Percentiles rank a stretch among this genome's conserved stretches.
These are phyloP conservation scores for Neosilurus mollespiculum DNA, from an alignment of 2,797 vertebrate genomes.

Conservation along the genomic window DNA sequence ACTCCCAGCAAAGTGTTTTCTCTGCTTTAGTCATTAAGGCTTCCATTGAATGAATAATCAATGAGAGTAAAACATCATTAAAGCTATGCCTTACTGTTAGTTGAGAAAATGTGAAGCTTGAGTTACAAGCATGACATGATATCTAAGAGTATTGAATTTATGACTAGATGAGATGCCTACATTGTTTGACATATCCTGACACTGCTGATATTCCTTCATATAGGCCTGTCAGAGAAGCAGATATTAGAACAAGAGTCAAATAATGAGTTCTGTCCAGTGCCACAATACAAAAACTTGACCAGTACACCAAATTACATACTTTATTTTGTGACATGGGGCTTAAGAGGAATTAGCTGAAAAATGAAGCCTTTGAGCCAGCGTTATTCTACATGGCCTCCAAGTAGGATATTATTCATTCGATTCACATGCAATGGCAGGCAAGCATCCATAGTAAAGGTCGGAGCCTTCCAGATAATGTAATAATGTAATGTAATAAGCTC, in stretches of 20 bases:
- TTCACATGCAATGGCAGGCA: constrained; percentile 29
- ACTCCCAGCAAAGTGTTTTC: background rate
- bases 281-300: background rate
- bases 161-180: background rate
- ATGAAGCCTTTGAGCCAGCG: background rate
- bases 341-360: background rate
- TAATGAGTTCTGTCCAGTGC: background rate
- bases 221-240: background rate
- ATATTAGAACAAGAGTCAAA: background rate
- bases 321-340: background rate
- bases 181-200: background rate
- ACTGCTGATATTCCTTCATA: background rate
- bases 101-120: background rate
- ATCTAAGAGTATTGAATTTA: background rate
- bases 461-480: constrained; percentile 35
- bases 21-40: background rate
- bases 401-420: constrained; percentile 12
- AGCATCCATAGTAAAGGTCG: constrained; percentile 39
- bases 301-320: background rate
- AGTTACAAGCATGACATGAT: background rate
- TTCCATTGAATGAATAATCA: background rate
- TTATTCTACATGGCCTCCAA: background rate
- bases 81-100: background rate
- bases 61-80: background rate
- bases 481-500: constrained; percentile 47